These are phyloP conservation scores for Sarcophaga peregrina DNA, from an alignment of 1,140 invertebrate genomes.

Conservation along the genomic window DNA sequence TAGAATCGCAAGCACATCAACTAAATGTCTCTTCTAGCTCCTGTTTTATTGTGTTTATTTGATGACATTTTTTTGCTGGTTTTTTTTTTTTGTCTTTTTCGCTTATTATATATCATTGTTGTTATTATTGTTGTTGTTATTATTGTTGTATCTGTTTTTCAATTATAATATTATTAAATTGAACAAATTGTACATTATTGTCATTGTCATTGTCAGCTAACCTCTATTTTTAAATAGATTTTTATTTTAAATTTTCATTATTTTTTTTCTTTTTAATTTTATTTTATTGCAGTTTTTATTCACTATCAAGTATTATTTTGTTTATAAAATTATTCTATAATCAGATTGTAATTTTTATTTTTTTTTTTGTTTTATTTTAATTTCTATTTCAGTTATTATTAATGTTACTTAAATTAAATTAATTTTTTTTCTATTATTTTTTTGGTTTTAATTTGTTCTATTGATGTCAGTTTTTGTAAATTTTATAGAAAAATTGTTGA, in stretches of 20 bases:
- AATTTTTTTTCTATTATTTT: constrained; percentile 6
- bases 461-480: constrained; percentile 36
- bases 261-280: neutral
- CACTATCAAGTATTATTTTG: neutral
- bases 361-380: neutral
- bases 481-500: constrained; percentile 41
- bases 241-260: neutral
- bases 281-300: neutral
- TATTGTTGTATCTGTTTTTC: constrained; percentile 3
- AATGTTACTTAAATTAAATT: constrained; percentile 30
- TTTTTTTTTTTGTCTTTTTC: too few species aligned
- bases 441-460: neutral
- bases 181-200: constrained; percentile 32
- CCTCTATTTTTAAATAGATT: constrained; percentile 9
- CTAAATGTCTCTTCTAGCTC: constrained; percentile 5
- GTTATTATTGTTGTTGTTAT: neutral
- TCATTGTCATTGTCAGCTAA: constrained; percentile 44
- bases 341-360: neutral
- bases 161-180: constrained; percentile 3
- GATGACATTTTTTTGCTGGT: constrained; percentile 14
- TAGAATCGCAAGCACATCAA: neutral
- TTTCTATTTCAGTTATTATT: constrained; percentile 20
- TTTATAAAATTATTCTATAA: neutral
- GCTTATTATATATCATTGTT: neutral
- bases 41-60: constrained; percentile 11